These are phyloP conservation scores for Zelostemma sp. DNA, from an alignment of 1,140 invertebrate species.

Conservation along the genomic window DNA sequence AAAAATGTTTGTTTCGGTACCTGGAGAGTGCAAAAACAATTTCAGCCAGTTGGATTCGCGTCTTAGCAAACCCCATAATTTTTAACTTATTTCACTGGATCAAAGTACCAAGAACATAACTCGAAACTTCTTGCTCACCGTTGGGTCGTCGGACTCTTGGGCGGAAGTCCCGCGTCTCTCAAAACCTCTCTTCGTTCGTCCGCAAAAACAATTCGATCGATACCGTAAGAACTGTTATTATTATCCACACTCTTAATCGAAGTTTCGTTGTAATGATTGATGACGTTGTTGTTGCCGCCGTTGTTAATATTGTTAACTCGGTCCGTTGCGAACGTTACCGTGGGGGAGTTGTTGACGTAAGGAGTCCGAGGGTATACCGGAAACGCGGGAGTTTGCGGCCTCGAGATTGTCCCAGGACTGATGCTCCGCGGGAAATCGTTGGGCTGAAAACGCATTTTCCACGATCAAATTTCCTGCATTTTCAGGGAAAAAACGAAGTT, in stretches of 20 bases:
- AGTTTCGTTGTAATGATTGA: constrained; percentile 38
- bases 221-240: constrained; percentile 52
- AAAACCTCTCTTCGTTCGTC: constrained; percentile 68
- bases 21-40: no score
- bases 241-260: constrained; percentile 44
- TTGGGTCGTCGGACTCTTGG: constrained; percentile 80
- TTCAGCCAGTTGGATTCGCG: no score
- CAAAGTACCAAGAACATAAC: no score
- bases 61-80: no score
- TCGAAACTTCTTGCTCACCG: constrained; percentile 72
- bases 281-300: constrained; percentile 50
- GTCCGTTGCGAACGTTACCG: constrained; percentile 70
- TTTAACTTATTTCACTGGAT: no score
- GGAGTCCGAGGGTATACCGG: constrained; percentile 90
- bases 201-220: constrained; percentile 61
- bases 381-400: constrained; percentile 90
- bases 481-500: constrained; percentile 20
- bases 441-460: constrained; percentile 65
- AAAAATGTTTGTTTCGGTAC: no score
- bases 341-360: constrained; percentile 78
- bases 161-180: constrained; percentile 74
- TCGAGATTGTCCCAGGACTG: constrained; percentile 72
- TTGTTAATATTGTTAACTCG: constrained; percentile 56
- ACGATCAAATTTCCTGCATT: no score
- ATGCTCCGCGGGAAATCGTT: constrained; percentile 72